phyloP scores from a whole-genome alignment of 1,140 invertebrate species.

The Lepidurus couesii region DNA sequence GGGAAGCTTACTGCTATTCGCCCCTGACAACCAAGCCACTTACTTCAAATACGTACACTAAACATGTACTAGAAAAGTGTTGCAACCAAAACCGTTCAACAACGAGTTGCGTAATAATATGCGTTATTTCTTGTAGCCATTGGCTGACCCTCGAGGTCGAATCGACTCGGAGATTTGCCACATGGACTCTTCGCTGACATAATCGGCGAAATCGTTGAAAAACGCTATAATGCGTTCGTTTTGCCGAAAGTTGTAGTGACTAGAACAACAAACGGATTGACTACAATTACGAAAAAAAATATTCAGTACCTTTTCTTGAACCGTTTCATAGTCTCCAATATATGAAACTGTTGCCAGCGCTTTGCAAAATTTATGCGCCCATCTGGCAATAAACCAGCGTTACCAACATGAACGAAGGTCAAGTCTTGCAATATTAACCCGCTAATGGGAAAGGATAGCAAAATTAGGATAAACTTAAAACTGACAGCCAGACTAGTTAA shows the following conservation, averaged over 20 bases:
- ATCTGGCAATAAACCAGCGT: conserved; percentile 79
- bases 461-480: background rate
- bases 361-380: conserved; percentile 91
- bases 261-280: conserved; percentile 45
- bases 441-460: conserved; percentile 55
- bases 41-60: background rate
- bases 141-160: conserved; percentile 68
- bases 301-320: conserved; percentile 83
- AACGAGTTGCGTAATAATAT: background rate
- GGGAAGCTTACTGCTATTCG: background rate
- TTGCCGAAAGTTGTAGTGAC: conserved; percentile 77
- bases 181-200: conserved; percentile 90
- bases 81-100: background rate
- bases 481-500: background rate
- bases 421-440: conserved; percentile 96
- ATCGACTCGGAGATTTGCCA: conserved; percentile 96
- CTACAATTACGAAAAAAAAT: conserved; percentile 31
- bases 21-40: background rate
- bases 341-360: conserved; percentile 95
- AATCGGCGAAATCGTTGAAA: conserved; percentile 95
- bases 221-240: conserved; percentile 89
- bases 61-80: background rate
- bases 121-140: conserved; percentile 33
- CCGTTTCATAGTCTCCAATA: conserved; percentile 94
- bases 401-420: conserved; percentile 97